phyloP scores from a whole-genome alignment of 2,113 vertebrate genomes.

The Ptyas mucosa region DNA sequence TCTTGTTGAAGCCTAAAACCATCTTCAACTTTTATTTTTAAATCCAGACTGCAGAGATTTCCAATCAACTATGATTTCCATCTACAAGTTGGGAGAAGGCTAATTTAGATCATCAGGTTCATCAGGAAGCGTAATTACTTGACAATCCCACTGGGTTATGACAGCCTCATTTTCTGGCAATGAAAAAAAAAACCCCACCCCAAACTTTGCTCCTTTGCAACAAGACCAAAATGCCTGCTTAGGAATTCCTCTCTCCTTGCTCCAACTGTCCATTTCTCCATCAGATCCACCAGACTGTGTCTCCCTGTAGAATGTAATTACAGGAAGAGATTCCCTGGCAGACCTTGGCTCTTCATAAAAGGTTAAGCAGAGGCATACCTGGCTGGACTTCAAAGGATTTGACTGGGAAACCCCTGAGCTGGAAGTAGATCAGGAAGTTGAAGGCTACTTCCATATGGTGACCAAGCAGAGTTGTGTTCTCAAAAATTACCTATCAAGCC shows the following conservation, averaged over 20 bases:
- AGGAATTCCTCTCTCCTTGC: not conserved
- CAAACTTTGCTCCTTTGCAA: not conserved
- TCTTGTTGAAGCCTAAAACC: not conserved
- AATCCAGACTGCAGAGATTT: not conserved
- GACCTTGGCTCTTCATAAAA: not conserved
- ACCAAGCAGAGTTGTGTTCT: not conserved
- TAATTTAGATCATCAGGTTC: not conserved
- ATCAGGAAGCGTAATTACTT: not conserved
- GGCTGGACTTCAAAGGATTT: not conserved
- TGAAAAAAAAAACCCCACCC: not conserved
- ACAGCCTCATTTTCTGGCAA: not conserved
- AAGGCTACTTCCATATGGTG: not conserved
- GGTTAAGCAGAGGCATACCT: not conserved
- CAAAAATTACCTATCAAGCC: not conserved
- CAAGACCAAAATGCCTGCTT: not conserved
- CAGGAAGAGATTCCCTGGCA: not conserved
- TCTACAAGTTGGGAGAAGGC: not conserved
- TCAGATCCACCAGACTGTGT: not conserved
- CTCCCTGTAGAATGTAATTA: not conserved
- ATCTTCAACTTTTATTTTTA: not conserved
- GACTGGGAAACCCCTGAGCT: not conserved
- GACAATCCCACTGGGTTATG: not conserved
- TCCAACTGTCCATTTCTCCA: not conserved
- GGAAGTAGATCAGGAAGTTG: not conserved
- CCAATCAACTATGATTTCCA: not conserved